Base-by-base conservation (phyloP, 2,113 vertebrate species). In the Sapajus apella region DNA sequence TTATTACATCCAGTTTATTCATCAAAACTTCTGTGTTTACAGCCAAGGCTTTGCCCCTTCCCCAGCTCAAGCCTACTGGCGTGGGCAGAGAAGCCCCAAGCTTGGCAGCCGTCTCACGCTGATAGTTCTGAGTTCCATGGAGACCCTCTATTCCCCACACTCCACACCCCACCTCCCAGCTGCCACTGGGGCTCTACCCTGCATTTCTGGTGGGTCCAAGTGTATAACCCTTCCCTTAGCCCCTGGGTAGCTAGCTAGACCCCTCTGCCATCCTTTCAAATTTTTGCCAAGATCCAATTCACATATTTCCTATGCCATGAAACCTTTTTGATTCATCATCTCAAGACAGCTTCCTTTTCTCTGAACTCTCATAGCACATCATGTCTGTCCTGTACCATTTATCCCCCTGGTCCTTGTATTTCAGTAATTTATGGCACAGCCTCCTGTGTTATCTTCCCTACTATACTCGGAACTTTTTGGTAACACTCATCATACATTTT, bases 221-320 rank as follows among this genome's bases (percentile, higher is more conserved):
- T 32, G 77, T 58, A 70, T 66, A 80, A 30, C 8, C 27, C 61
- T 12, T 83, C 61, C 18, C 18, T 84, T 25, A 70, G 84, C n/a
- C 64, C 3, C 20, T n/a, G 37, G 35, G 92, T 56, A 90, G 52
- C 37, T 79, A 87, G 27, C 43, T 83, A 76, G 23, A 84, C 6
- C 27, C 55, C 16, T 30, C 76, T 16, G 85, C 20, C 27, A 56
- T 76, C 68, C 79, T 96, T 95, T 95, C 23, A 68, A 86, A 93
- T 80, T 47, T 55, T 96, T 93, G 43, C 77, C 82, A 87, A 64
- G n/a, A 82, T 90, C 40, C 55, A 68, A 30, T 64, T 96, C 68
- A 91, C 45, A 70, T 83, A 43, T 27, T 87, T 88, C 55, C 30
- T 66, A 56, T 35, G 40, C 9, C 7, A 32, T 17, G 58, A 90